phyloP scores from a whole-genome alignment of 2,888 invertebrate species.

The Abscondita cerata region DNA sequence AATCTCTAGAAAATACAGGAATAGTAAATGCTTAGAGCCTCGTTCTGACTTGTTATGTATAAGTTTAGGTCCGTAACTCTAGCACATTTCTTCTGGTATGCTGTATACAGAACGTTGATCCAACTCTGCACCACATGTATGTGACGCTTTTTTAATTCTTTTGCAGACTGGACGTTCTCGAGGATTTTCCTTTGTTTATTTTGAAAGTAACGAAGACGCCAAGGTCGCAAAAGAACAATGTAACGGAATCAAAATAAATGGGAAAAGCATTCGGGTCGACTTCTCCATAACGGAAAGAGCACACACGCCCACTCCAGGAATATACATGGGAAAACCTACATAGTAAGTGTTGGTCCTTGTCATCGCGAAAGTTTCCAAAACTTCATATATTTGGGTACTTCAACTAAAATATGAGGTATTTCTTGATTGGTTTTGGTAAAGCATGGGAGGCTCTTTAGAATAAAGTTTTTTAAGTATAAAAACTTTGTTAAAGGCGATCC shows the following conservation, averaged over 20 bases:
- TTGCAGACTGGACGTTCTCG: slow-evolving; percentile 86
- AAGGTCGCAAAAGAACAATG: slow-evolving; percentile 93
- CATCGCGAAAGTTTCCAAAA: not conserved
- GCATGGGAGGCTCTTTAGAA: not conserved
- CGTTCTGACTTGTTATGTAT: slow-evolving; percentile 47
- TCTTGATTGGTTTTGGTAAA: not conserved
- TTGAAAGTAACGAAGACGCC: slow-evolving; percentile 85
- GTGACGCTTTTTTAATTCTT: slow-evolving; percentile 9
- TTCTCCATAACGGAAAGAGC: slow-evolving; percentile 95
- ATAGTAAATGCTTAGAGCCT: slow-evolving; percentile 43
- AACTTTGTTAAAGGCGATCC: not conserved
- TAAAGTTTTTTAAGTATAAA: not conserved
- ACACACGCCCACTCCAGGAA: slow-evolving; percentile 96
- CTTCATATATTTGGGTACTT: slow-evolving; percentile 41
- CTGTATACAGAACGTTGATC: not conserved
- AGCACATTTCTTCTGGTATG: slow-evolving; percentile 41
- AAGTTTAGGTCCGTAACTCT: slow-evolving; percentile 49
- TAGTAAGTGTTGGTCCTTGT: slow-evolving; percentile 62
- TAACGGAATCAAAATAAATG: slow-evolving; percentile 93
- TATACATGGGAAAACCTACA: slow-evolving; percentile 95
- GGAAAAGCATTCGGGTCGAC: slow-evolving; percentile 91
- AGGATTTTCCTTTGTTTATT: slow-evolving; percentile 98
- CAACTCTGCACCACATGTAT: too few relatives aligned
- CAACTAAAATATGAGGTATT: slow-evolving; percentile 12
- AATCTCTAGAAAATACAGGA: slow-evolving; percentile 51